Evolutionary conservation across 2,888 invertebrate species (phyloP), one percentile per base, ranked within the genome.

Genomic region (Hyposoter dolosus): DNA sequence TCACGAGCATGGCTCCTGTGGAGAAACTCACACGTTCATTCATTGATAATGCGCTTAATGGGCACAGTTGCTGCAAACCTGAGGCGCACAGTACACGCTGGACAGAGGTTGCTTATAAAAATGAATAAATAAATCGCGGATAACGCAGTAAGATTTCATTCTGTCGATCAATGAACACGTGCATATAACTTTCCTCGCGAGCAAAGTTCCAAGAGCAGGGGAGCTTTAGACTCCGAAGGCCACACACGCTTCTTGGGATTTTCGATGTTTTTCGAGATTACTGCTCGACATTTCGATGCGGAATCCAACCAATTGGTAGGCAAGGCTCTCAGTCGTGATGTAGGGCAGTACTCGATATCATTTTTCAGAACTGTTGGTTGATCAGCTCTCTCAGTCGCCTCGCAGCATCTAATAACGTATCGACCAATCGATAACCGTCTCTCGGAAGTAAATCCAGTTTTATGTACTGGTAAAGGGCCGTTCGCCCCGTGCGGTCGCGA

Each of bases 361-460:
- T 50, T 53, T 9, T 56, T 32, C 7, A 76, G 35, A 47, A 47
- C 19, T 35, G 71, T 45, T 19, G 19, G 15, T 32, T 35, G 68
- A 69, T 74, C 74, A 32, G 15, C 28, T 43, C 50, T 50, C n/a
- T 81, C 74, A 53, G 74, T 81, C 66, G 75, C 66, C 56, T 82
- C 47, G 40, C 5, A 40, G 53, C 45, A 43, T 81, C 45, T 74
- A 66, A 81, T 66, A 72, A 63, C 19, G 53, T 84, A 83, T 83
- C 80, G 76, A 84, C 65, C 79, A 82, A 84, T 87, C 87, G 77
- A 88, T 85, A 86, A 88, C 74, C 66, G 74, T 53, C 50, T 82
- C 74, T 77, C 63, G 69, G 77, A 74, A 83, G 56, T 47, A 85
- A 85, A 87, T 85, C 75, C 80, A 78, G 28, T n/a, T 60, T 43